Conservation (phyloP, 1,140 invertebrate genomes). For the Drosophila rufa region DNA sequence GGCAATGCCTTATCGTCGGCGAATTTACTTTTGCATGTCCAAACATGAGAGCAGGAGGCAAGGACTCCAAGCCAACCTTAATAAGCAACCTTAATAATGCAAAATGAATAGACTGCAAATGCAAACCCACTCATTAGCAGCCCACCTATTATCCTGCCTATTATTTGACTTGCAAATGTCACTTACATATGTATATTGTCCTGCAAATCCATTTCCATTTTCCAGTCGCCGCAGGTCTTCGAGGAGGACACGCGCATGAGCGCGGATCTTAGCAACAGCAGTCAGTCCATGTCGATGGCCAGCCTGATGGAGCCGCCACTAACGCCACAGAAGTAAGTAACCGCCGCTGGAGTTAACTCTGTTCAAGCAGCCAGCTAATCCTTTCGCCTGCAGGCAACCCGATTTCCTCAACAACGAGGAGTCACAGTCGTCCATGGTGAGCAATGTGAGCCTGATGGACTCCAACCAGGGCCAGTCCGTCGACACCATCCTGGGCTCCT, state of each 20-base stretch:
- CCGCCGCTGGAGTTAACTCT: not conserved
- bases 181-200: too few relatives aligned
- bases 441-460: slow-evolving; percentile 85
- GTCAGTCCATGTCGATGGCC: slow-evolving; percentile 85
- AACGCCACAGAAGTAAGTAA: slow-evolving; percentile 71
- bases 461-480: slow-evolving; percentile 70
- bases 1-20: slow-evolving; percentile 51
- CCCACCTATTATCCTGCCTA: not conserved
- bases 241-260: slow-evolving; percentile 96
- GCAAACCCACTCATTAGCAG: too few relatives aligned
- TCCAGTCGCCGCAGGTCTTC: slow-evolving; percentile 87
- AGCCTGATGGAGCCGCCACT: slow-evolving; percentile 77
- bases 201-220: not conserved
- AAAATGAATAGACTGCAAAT: too few relatives aligned
- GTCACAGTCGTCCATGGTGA: slow-evolving; percentile 91
- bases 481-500: slow-evolving; percentile 57
- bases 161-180: too few relatives aligned
- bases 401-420: slow-evolving; percentile 90
- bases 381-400: slow-evolving; percentile 54
- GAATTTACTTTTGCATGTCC: slow-evolving; percentile 13
- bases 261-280: slow-evolving; percentile 87
- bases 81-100: not conserved
- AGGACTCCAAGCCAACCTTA: not conserved
- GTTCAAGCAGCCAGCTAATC: not conserved
- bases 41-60: slow-evolving; percentile 8